phyloP scores from a whole-genome alignment of 2,888 invertebrate species.

The Stramonita haemastoma region DNA sequence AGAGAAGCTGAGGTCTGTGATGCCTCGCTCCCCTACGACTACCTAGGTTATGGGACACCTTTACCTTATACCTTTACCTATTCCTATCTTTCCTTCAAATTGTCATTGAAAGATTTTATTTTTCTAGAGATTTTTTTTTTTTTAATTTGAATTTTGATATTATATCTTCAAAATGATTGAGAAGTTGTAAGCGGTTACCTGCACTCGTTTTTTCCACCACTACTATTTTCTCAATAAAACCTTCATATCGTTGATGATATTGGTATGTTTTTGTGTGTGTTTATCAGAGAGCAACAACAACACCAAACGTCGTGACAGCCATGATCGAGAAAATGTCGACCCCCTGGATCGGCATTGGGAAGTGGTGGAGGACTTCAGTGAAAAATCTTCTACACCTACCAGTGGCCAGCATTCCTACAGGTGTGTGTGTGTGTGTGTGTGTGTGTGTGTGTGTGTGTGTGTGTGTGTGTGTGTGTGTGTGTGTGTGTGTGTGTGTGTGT shows the following conservation, averaged over 20 bases:
- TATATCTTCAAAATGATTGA: no score
- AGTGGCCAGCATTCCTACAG: constrained; percentile 33
- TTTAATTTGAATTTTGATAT: no score
- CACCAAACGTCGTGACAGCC: constrained; percentile 49
- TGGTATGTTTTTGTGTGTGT: neutral
- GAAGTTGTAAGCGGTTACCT: no score
- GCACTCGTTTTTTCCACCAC: no score
- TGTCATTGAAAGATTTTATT: no score
- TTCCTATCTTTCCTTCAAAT: no score
- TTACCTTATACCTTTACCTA: no score
- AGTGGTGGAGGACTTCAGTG: constrained; percentile 33
- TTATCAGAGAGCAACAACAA: constrained; percentile 58
- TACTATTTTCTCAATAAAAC: no score
- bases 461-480: neutral
- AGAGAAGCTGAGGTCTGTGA: no score
- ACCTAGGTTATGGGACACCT: no score
- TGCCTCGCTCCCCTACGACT: no score
- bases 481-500: neutral
- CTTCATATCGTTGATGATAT: neutral
- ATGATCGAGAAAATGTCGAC: constrained; percentile 39
- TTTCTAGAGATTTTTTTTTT: no score
- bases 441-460: neutral
- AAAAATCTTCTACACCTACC: constrained; percentile 38
- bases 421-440: constrained; percentile 28
- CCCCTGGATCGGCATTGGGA: constrained; percentile 42